Evolutionary conservation across 2,888 invertebrate species (phyloP).

Genomic region (Acronicta aceris): DNA sequence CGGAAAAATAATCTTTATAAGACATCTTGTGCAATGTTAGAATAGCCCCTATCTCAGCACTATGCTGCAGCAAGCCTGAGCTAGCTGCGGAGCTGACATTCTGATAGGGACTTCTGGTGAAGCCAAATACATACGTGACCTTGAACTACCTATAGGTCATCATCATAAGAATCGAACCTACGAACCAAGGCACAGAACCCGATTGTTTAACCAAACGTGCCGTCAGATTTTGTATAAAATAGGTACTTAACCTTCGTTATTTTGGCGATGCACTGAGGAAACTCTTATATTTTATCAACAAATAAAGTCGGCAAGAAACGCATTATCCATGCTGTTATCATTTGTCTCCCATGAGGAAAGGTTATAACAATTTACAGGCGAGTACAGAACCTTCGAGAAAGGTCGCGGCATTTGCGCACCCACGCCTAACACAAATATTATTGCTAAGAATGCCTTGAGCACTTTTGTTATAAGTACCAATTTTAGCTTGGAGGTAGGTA

Average conservation of each 20-base stretch:
- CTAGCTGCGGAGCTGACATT: too few species aligned
- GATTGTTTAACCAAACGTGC: too few species aligned
- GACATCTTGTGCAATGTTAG: too few species aligned
- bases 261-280: conserved; percentile 3
- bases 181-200: too few species aligned
- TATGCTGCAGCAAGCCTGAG: too few species aligned
- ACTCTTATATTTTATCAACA: conserved; percentile 14
- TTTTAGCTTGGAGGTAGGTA: conserved; percentile 29
- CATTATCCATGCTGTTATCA: conserved; percentile 49
- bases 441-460: conserved; percentile 40
- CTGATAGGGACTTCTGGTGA: too few species aligned
- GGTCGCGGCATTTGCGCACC: conserved; percentile 55
- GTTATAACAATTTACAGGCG: conserved; percentile 63
- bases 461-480: conserved; percentile 29
- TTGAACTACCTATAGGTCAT: too few species aligned
- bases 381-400: conserved; percentile 53
- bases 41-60: too few species aligned
- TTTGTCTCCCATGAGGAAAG: conserved; percentile 55
- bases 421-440: conserved; percentile 54
- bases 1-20: too few species aligned
- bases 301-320: conserved; percentile 29
- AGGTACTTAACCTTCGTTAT: background rate
- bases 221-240: too few species aligned
- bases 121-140: too few species aligned
- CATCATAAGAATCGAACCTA: too few species aligned